phyloP scores from a whole-genome alignment of 2,888 invertebrate genomes.

The Clitarchus hookeri region DNA sequence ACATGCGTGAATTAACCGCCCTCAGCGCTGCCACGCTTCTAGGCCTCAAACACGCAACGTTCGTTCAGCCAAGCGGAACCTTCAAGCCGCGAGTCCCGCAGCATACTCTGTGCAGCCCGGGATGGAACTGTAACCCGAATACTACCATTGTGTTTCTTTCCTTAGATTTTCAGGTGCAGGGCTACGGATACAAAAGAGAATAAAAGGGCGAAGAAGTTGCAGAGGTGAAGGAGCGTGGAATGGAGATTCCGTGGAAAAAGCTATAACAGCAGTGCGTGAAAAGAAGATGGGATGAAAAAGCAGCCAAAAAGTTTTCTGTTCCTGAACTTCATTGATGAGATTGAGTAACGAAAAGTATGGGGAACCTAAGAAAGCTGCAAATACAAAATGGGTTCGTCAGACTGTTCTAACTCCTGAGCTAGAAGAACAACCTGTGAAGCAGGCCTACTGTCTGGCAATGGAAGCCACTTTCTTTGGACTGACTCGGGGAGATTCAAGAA shows the following conservation, averaged over 20 bases:
- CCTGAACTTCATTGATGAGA: background rate
- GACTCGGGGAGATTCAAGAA: conserved; percentile 18
- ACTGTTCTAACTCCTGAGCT: background rate
- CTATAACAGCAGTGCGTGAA: too few relatives aligned
- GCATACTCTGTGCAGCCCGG: too few relatives aligned
- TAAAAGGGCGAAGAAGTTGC: background rate
- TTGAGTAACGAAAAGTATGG: background rate
- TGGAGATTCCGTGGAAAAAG: background rate
- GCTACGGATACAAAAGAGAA: background rate
- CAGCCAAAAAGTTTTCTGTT: background rate
- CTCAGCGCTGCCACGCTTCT: background rate
- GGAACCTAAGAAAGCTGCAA: background rate
- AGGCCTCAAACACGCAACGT: too few relatives aligned
- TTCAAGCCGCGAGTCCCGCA: too few relatives aligned
- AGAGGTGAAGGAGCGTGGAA: background rate
- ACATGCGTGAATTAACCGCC: background rate
- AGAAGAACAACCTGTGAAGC: background rate
- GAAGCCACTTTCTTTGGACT: background rate
- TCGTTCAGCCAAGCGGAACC: too few relatives aligned
- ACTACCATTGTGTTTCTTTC: background rate
- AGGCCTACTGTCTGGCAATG: conserved; percentile 21
- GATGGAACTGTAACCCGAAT: background rate
- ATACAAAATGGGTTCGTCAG: background rate
- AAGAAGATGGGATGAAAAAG: conserved; percentile 3
- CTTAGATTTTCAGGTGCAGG: background rate